phyloP scores from a whole-genome alignment of 2,888 invertebrate species.

The Drosophila borborema region DNA sequence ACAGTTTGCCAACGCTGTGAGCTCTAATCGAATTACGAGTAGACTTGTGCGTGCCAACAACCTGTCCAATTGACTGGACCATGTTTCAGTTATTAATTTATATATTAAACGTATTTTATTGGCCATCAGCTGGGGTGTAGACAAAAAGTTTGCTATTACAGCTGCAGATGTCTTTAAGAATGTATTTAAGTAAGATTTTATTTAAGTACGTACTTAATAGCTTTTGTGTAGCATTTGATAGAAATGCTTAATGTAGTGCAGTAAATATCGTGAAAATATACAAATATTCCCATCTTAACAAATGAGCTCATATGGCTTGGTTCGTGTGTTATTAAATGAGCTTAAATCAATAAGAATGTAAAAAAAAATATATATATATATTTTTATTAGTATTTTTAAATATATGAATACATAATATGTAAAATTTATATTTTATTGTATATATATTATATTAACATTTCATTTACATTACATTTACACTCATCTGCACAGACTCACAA shows the following conservation, averaged over 20 bases:
- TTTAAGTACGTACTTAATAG: not conserved
- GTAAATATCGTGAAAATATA: not conserved
- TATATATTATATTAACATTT: no score
- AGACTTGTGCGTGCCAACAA: constrained; percentile 54
- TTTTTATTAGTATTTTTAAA: no score
- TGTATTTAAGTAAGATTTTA: not conserved
- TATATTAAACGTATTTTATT: not conserved
- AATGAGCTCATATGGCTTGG: no score
- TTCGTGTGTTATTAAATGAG: no score
- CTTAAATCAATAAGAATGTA: no score
- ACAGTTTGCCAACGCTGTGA: constrained; percentile 58
- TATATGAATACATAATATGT: not conserved
- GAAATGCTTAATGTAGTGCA: not conserved
- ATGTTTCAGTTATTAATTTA: constrained; percentile 37
- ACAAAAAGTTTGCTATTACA: not conserved
- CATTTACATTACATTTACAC: not conserved
- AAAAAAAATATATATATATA: no score
- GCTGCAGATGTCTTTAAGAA: not conserved
- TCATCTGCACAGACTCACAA: no score
- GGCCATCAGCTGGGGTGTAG: no score
- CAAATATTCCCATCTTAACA: no score
- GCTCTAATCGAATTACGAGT: constrained; percentile 70
- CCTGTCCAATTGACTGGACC: constrained; percentile 53
- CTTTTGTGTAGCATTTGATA: no score
- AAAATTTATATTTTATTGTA: not conserved